Evolutionary conservation across 1,140 invertebrate genomes (phyloP).

Genomic region (Aphelinus certus): DNA sequence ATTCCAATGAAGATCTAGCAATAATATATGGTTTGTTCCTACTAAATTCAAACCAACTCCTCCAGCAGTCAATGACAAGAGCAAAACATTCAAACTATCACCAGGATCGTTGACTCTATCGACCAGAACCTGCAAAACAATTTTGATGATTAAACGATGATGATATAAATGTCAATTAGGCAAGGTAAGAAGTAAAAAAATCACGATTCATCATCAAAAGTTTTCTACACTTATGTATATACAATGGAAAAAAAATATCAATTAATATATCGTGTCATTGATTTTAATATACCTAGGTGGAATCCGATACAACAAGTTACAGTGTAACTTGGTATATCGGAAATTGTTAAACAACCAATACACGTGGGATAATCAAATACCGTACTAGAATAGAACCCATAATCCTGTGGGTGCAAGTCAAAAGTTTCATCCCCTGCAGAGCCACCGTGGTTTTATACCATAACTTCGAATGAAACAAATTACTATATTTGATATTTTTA

Average conservation of each 20-base stretch:
- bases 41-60: conserved; percentile 90
- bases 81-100: conserved; percentile 69
- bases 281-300: conserved; percentile 4
- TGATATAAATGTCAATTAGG: not conserved
- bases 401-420: no score
- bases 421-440: no score
- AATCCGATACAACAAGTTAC: not conserved
- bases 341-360: conserved; percentile 62
- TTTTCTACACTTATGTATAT: not conserved
- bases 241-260: not conserved
- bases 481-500: conserved; percentile 64
- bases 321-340: not conserved
- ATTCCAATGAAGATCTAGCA: conserved; percentile 95
- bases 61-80: conserved; percentile 87
- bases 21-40: conserved; percentile 87
- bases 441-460: no score
- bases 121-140: conserved; percentile 66
- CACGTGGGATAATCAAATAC: no score
- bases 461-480: no score
- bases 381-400: no score
- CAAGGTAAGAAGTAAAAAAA: not conserved
- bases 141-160: not conserved
- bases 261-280: not conserved
- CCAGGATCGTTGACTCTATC: conserved; percentile 75
- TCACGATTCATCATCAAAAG: conserved; percentile 10